Evolutionary conservation across 2,113 vertebrate species (phyloP).

Genomic region (Gobio gobio): DNA sequence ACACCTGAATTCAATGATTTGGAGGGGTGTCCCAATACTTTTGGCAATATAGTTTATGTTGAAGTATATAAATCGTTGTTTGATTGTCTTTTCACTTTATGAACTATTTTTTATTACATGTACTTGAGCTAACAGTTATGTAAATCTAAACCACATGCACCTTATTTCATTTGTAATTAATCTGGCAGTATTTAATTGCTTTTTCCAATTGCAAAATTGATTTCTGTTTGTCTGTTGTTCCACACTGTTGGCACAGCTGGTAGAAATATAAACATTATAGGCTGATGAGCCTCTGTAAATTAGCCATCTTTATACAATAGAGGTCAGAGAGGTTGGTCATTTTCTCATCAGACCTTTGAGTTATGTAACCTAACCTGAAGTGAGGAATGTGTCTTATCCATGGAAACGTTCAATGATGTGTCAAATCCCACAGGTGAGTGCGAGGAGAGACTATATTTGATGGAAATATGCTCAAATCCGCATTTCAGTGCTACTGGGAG

Average conservation of each 20-base stretch:
- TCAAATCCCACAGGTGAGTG: constrained; percentile 40
- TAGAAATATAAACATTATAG: not conserved
- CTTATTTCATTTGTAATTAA: not conserved
- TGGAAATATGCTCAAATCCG: not conserved
- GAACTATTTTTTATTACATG: too few relatives aligned
- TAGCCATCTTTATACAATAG: not conserved
- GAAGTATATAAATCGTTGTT: too few relatives aligned
- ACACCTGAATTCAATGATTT: too few relatives aligned
- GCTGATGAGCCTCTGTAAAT: not conserved
- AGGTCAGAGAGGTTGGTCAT: not conserved
- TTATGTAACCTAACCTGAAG: not conserved
- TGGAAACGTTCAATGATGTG: constrained; percentile 44
- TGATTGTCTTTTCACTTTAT: too few relatives aligned
- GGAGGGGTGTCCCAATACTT: too few relatives aligned
- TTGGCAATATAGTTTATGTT: too few relatives aligned
- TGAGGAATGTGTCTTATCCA: constrained; percentile 24
- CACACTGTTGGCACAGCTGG: not conserved
- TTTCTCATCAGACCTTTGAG: not conserved
- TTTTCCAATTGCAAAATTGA: constrained; percentile 17
- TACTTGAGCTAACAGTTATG: too few relatives aligned
- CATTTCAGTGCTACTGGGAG: not conserved
- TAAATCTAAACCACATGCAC: too few relatives aligned
- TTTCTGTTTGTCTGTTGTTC: constrained; percentile 1
- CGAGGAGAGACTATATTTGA: not conserved
- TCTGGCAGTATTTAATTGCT: not conserved